Conservation (phyloP, 2,113 vertebrate species). For the Gobius niger region DNA sequence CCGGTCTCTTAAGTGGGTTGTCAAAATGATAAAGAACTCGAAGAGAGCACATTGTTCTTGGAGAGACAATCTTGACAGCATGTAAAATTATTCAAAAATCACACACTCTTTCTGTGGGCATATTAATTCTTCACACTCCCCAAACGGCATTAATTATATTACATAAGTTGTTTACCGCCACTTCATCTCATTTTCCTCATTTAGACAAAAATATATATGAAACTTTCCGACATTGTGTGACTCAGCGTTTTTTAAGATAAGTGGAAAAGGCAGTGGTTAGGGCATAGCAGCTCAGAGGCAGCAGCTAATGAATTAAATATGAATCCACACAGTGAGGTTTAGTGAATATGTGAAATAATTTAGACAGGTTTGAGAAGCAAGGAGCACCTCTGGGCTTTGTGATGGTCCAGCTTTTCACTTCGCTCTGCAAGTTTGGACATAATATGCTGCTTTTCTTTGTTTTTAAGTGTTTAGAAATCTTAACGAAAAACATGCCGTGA, state of each 20-base stretch:
- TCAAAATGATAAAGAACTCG: conserved; percentile 39
- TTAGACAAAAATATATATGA: conserved; percentile 36
- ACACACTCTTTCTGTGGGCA: conserved; percentile 23
- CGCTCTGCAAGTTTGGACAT: conserved; percentile 13
- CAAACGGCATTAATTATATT: conserved; percentile 40
- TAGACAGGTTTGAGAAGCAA: not conserved
- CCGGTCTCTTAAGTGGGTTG: conserved; percentile 35
- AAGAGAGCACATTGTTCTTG: not conserved
- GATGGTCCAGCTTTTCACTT: conserved; percentile 16
- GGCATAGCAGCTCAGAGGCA: conserved; percentile 40
- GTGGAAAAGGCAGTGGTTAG: conserved; percentile 32
- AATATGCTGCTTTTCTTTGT: not conserved
- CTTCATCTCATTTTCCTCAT: conserved; percentile 33
- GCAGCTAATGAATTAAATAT: conserved; percentile 58
- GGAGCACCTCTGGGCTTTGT: conserved; percentile 22
- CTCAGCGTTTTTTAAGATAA: conserved; percentile 51
- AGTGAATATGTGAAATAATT: conserved; percentile 41
- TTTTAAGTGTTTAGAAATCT: not conserved
- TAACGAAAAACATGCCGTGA: not conserved
- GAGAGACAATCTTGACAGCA: conserved; percentile 11
- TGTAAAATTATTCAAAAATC: conserved; percentile 32
- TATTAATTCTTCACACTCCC: conserved; percentile 22
- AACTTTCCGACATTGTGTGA: conserved; percentile 36
- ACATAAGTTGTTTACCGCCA: conserved; percentile 45
- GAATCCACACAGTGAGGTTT: conserved; percentile 28